Percentiles rank a stretch among this genome's conserved stretches.
These are phyloP conservation scores for Aradus depressus DNA, from an alignment of 2,888 invertebrate species.

Conservation along the genomic window DNA sequence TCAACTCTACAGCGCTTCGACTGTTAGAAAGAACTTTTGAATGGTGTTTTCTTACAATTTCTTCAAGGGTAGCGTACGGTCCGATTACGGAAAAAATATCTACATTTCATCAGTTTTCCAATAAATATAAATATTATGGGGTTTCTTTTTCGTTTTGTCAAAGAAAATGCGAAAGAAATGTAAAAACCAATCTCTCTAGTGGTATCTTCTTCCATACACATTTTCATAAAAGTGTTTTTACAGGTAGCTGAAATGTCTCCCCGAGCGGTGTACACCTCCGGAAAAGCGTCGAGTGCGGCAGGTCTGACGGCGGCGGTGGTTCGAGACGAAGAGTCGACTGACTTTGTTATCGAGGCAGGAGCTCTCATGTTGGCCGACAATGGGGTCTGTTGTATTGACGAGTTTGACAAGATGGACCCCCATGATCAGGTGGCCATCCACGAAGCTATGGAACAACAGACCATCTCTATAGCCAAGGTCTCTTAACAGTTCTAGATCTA, in stretches of 20 bases:
- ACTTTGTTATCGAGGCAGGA: constrained; percentile 99
- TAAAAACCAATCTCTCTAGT: neutral
- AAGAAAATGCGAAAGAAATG: neutral
- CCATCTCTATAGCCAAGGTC: constrained; percentile 93
- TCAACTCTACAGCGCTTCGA: too few relatives aligned
- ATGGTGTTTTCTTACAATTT: too few relatives aligned
- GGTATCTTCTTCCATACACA: too few relatives aligned
- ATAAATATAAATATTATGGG: too few relatives aligned
- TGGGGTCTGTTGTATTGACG: constrained; percentile 97
- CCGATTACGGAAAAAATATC: too few relatives aligned
- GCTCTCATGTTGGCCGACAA: constrained; percentile 98
- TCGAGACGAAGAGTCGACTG: constrained; percentile 91
- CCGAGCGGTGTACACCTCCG: constrained; percentile 94
- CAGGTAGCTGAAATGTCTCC: constrained; percentile 81
- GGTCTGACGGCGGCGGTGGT: constrained; percentile 98
- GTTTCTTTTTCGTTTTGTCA: too few relatives aligned
- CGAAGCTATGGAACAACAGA: constrained; percentile 99
- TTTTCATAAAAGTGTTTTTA: too few relatives aligned
- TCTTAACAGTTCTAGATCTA: neutral
- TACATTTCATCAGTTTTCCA: too few relatives aligned
- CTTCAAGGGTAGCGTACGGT: too few relatives aligned
- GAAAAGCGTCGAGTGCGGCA: constrained; percentile 95
- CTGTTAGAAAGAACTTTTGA: too few relatives aligned
- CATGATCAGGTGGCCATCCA: constrained; percentile 98
- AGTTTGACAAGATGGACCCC: constrained; percentile 99